Base-by-base conservation (phyloP, 2,888 invertebrate species). In the Nephrotoma appendiculata region DNA sequence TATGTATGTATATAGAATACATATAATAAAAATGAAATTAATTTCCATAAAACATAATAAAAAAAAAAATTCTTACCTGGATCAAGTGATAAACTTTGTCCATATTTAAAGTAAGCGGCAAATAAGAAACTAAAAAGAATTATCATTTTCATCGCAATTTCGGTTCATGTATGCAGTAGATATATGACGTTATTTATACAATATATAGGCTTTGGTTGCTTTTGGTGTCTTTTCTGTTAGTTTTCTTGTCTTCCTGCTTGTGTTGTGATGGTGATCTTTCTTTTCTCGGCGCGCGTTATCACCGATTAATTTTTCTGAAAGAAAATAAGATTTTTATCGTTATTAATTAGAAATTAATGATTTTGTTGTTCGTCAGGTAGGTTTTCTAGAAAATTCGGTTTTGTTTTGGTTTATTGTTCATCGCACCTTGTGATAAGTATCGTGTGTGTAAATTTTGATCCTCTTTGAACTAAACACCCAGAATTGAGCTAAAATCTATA, bases 31-130 rank as follows among this genome's bases (percentile, higher is more conserved):
- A 42, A 9, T 84, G 43, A 84, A 84, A 84, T 84, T 84, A 84
- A 84, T 84, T 84, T 84, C 43, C 84, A 84, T 84, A 84, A 84
- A 87, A 52, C 87, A 83, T 52, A 71, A 86, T 41, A n/a, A 83
- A 52, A 86, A 86, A 85, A 86, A 12, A 31, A 84, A 44, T 41
- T 87, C 88, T 88, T 90, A 91, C 91, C 91, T 92, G 91, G 91
- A 90, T 91, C 91, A 87, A 91, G 89, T 88, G 91, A 91, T 88
- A 91, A 89, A 88, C 91, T 89, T 88, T 90, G 89, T 89, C 90
- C 90, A 89, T 90, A 43, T 44, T 85, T 85, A 85, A 85, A 42
- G 44, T 84, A 84, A 84, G 85, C 85, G 85, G 85, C 85, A 42
- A 85, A 43, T 44, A 85, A 85, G 44, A 85, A 44, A 44, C 42